Evolutionary conservation across 2,888 invertebrate species (phyloP).

Genomic region (Phytoseiulus persimilis): DNA sequence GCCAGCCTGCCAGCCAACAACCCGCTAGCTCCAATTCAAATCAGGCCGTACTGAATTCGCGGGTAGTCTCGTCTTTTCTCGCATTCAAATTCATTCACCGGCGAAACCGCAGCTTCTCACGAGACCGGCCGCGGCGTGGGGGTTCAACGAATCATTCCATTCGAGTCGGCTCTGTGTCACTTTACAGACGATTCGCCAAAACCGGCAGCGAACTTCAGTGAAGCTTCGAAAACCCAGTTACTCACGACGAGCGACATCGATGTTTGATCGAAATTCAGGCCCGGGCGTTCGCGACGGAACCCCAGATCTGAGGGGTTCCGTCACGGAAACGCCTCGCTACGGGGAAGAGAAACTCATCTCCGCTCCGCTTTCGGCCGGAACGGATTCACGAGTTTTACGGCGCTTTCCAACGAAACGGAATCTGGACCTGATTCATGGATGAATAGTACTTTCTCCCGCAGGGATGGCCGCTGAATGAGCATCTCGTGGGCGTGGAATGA

Average conservation of each 20-base stretch:
- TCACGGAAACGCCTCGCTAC: no score
- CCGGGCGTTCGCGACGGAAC: no score
- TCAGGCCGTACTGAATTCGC: neutral
- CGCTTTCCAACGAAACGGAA: neutral
- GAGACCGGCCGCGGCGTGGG: neutral
- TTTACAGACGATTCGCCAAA: no score
- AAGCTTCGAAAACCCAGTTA: no score
- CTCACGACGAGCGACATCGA: no score
- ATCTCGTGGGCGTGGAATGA: neutral
- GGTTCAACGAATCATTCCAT: no score
- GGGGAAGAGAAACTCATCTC: no score
- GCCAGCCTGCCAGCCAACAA: neutral
- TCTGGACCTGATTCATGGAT: neutral
- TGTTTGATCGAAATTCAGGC: no score
- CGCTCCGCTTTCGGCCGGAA: no score
- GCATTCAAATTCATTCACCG: neutral
- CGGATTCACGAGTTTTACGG: neutral
- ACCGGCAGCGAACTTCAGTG: no score
- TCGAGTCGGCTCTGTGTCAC: no score
- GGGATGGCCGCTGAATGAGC: neutral
- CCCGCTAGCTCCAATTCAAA: neutral
- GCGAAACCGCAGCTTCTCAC: neutral
- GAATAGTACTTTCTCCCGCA: neutral
- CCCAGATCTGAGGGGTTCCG: no score
- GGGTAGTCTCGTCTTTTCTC: neutral